phyloP scores from a whole-genome alignment of 1,140 invertebrate species.

The Anthonomus grandis region DNA sequence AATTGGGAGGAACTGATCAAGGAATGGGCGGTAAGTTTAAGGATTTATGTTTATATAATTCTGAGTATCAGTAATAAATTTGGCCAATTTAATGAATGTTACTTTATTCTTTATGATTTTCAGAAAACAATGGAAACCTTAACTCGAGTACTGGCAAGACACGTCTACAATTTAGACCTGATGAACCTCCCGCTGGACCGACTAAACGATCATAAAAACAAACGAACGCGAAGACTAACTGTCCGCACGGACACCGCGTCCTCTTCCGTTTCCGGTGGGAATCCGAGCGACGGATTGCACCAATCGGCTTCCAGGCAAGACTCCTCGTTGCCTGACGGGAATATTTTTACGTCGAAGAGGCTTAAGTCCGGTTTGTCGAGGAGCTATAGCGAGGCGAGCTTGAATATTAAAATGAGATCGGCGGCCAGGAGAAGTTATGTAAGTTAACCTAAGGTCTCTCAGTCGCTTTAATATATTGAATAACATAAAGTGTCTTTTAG shows the following conservation, averaged over 20 bases:
- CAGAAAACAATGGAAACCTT: constrained; percentile 96
- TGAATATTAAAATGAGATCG: constrained; percentile 41
- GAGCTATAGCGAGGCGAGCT: constrained; percentile 55
- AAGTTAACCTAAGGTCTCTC: too few species aligned
- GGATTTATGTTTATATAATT: neutral
- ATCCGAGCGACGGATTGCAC: constrained; percentile 12
- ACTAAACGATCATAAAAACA: constrained; percentile 73
- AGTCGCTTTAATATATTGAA: too few species aligned
- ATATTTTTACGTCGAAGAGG: constrained; percentile 32
- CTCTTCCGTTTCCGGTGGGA: constrained; percentile 14
- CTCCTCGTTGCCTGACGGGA: constrained; percentile 40
- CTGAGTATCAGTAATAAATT: neutral
- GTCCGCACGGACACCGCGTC: constrained; percentile 40
- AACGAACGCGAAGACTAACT: constrained; percentile 31
- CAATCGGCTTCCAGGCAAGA: constrained; percentile 36
- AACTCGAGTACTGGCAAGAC: constrained; percentile 85
- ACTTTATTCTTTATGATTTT: constrained; percentile 16
- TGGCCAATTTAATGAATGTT: constrained; percentile 1
- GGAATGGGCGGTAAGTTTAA: constrained; percentile 85
- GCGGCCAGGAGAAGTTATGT: constrained; percentile 27
- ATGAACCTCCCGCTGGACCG: constrained; percentile 84
- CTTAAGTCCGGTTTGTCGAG: constrained; percentile 48
- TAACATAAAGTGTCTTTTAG: too few species aligned
- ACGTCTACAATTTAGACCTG: constrained; percentile 90
- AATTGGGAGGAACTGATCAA: constrained; percentile 93